Percentiles rank a stretch among this genome's conserved stretches.
Conservation (phyloP, 2,888 invertebrate genomes). For the Temnothorax ravouxi region DNA sequence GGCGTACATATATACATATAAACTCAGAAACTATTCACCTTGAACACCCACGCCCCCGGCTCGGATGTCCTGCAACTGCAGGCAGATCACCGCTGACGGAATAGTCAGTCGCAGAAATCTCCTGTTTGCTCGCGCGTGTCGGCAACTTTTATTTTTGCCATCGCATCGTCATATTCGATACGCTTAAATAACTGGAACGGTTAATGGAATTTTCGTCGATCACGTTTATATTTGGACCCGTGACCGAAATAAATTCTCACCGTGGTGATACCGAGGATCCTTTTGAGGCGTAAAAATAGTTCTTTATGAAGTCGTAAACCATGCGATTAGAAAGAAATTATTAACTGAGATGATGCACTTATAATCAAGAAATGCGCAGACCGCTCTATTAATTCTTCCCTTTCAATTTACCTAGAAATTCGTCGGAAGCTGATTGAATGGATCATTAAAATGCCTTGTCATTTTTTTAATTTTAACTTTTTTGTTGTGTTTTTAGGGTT, state of each 20-base stretch:
- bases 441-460: not conserved
- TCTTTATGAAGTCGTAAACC: not conserved
- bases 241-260: slow-evolving; percentile 13
- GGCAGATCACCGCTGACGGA: not conserved
- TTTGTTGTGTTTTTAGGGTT: not conserved
- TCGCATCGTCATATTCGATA: slow-evolving; percentile 19
- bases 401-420: not conserved
- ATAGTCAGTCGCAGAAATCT: slow-evolving; percentile 24
- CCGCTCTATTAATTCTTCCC: not conserved
- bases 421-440: not conserved
- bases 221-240: slow-evolving; percentile 20
- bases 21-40: slow-evolving; percentile 10
- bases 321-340: not conserved
- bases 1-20: not conserved
- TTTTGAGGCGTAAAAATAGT: slow-evolving; percentile 3
- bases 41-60: not conserved
- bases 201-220: slow-evolving; percentile 36
- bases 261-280: not conserved
- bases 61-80: slow-evolving; percentile 7
- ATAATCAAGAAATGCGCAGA: not conserved
- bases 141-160: slow-evolving; percentile 31
- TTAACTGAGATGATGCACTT: not conserved
- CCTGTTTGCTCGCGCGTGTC: slow-evolving; percentile 2
- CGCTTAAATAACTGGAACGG: slow-evolving; percentile 36
- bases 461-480: not conserved